Conservation (phyloP, 2,797 vertebrate species). For the Peromyscus eremicus region DNA sequence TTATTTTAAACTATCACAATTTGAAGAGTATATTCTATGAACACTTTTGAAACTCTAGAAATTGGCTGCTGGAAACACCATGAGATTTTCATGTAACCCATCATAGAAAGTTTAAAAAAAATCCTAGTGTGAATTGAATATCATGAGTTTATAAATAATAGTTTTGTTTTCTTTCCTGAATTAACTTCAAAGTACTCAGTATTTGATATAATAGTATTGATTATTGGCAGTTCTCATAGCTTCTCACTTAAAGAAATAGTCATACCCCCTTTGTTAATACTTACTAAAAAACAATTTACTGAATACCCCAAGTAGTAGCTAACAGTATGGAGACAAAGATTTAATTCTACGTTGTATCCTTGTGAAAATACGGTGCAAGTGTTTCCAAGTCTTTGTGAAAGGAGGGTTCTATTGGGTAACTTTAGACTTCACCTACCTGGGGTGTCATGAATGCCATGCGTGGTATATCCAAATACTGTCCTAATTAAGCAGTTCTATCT, state of each 20-base stretch:
- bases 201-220: constrained; percentile 46
- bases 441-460: neutral
- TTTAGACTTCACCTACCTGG: constrained; percentile 34
- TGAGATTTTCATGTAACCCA: constrained; percentile 37
- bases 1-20: constrained; percentile 51
- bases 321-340: neutral
- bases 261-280: neutral
- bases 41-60: constrained; percentile 40
- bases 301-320: neutral
- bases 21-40: constrained; percentile 50
- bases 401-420: constrained; percentile 25
- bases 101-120: constrained; percentile 36
- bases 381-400: constrained; percentile 56
- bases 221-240: constrained; percentile 37
- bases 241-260: constrained; percentile 6
- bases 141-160: constrained; percentile 17
- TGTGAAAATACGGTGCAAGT: constrained; percentile 45
- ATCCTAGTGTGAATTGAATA: constrained; percentile 50
- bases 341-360: constrained; percentile 19
- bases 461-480: neutral
- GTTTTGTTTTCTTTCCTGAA: constrained; percentile 52
- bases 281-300: neutral
- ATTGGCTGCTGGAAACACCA: neutral
- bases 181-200: constrained; percentile 51
- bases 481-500: neutral